phyloP scores from a whole-genome alignment of 1,140 invertebrate genomes.

The Calephelis virginiensis region DNA sequence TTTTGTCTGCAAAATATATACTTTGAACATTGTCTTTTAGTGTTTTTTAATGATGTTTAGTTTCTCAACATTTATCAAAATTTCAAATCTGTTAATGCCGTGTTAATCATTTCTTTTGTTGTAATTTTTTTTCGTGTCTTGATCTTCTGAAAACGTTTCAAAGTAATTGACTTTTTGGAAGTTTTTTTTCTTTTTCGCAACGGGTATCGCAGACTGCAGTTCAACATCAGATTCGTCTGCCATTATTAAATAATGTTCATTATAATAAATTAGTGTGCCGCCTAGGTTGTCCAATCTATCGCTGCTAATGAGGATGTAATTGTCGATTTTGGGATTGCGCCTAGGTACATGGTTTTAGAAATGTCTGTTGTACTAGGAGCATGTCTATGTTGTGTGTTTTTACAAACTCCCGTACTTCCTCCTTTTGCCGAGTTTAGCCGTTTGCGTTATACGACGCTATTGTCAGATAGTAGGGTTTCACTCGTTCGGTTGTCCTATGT shows the following conservation, averaged over 20 bases:
- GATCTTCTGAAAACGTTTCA: slow-evolving; percentile 31
- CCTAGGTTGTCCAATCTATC: too few relatives aligned
- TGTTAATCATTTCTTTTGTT: slow-evolving; percentile 55
- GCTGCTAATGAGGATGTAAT: too few relatives aligned
- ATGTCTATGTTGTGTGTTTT: too few relatives aligned
- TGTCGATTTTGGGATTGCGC: too few relatives aligned
- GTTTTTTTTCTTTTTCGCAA: slow-evolving; percentile 34
- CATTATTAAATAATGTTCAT: slow-evolving; percentile 30
- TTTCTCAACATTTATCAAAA: slow-evolving; percentile 56
- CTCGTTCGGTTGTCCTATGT: too few relatives aligned
- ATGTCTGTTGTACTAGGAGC: too few relatives aligned
- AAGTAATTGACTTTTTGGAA: slow-evolving; percentile 36
- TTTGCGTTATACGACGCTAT: too few relatives aligned
- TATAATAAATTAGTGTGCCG: too few relatives aligned
- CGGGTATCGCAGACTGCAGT: slow-evolving; percentile 30
- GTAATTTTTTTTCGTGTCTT: slow-evolving; percentile 41
- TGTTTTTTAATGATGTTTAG: slow-evolving; percentile 47
- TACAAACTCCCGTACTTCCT: too few relatives aligned
- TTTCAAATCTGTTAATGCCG: slow-evolving; percentile 49
- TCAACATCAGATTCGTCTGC: slow-evolving; percentile 45
- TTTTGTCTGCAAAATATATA: slow-evolving; percentile 50
- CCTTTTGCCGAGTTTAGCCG: too few relatives aligned
- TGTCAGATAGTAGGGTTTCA: too few relatives aligned
- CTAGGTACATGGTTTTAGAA: too few relatives aligned
- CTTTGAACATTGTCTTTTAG: slow-evolving; percentile 51